These are phyloP conservation scores for Chaitophorus viminalis DNA, from an alignment of 2,888 invertebrate species.

Conservation along the genomic window DNA sequence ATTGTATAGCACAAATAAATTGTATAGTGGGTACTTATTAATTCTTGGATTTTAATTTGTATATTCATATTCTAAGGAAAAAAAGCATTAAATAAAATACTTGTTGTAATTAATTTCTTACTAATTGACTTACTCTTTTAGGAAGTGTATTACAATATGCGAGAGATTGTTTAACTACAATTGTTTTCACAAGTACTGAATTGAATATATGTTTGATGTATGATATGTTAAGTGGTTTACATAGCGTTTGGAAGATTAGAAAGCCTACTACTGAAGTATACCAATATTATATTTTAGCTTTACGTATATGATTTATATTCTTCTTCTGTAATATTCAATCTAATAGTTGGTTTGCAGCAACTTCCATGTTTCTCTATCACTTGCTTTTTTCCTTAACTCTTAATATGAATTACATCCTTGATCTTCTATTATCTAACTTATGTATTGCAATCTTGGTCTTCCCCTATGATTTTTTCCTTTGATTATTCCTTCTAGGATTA, in stretches of 20 bases:
- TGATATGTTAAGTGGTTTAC: constrained; percentile 79
- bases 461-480: too few relatives aligned
- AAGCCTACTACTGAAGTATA: constrained; percentile 76
- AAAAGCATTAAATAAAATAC: not conserved
- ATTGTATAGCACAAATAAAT: too few relatives aligned
- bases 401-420: too few relatives aligned
- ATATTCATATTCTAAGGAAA: not conserved
- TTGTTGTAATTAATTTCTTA: not conserved
- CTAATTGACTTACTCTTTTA: constrained; percentile 16
- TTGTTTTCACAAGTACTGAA: constrained; percentile 80
- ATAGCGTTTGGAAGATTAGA: constrained; percentile 84
- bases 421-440: too few relatives aligned
- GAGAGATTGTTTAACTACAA: constrained; percentile 71
- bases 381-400: too few relatives aligned
- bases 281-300: not conserved
- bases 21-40: too few relatives aligned
- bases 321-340: too few relatives aligned
- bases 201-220: constrained; percentile 86
- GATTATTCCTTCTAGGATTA: too few relatives aligned
- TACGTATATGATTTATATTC: too few relatives aligned
- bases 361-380: too few relatives aligned
- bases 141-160: constrained; percentile 67
- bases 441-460: too few relatives aligned
- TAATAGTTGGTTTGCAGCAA: too few relatives aligned
- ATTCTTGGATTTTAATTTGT: not conserved